Evolutionary conservation across 35 echinoderm and acorn worm species (phyloP).

Genomic region (Anneissia japonica): DNA sequence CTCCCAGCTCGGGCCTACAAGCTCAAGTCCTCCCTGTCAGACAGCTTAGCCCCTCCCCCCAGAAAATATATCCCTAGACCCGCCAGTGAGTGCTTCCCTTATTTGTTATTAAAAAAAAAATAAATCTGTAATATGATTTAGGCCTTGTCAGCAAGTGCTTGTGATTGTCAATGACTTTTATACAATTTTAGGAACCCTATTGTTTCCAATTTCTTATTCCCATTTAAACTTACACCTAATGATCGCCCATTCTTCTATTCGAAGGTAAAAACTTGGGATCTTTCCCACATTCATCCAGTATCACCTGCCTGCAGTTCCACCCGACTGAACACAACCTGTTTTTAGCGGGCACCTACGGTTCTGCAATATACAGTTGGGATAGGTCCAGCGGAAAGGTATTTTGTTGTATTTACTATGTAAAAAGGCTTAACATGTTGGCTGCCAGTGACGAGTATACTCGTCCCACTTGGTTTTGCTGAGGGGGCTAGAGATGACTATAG

Average conservation of each 20-base stretch:
- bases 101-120: background rate
- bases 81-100: too few relatives aligned
- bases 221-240: background rate
- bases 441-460: too few relatives aligned
- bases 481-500: too few relatives aligned
- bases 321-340: constrained; percentile 65
- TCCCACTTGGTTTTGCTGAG: too few relatives aligned
- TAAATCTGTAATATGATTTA: background rate
- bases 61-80: too few relatives aligned
- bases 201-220: background rate
- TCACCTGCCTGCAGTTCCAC: constrained; percentile 74
- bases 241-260: constrained; percentile 7
- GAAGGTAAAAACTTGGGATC: constrained; percentile 58
- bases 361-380: constrained; percentile 83
- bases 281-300: constrained; percentile 62
- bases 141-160: background rate
- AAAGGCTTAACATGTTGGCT: background rate
- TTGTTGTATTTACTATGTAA: background rate
- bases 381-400: constrained; percentile 67
- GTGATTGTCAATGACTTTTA: background rate
- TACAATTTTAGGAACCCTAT: background rate
- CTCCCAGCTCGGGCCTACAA: too few relatives aligned
- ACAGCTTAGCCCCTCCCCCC: too few relatives aligned
- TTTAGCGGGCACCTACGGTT: constrained; percentile 70
- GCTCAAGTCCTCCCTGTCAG: too few relatives aligned